Evolutionary conservation across 2,797 vertebrate genomes (phyloP).

Genomic region (Alectoris magna): DNA sequence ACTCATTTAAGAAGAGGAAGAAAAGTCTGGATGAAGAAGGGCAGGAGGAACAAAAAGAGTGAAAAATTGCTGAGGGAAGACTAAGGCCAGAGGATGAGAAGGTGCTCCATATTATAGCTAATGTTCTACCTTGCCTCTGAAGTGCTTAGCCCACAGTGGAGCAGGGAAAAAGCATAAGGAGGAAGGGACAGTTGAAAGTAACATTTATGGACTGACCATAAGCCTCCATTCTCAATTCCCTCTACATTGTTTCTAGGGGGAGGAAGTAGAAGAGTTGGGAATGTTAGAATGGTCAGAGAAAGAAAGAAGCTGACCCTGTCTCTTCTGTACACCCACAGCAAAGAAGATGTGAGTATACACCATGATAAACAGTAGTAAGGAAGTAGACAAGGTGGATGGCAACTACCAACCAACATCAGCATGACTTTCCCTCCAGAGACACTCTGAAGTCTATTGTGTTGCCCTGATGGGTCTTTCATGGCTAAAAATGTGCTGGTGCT

Average conservation of each 20-base stretch:
- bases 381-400: neutral
- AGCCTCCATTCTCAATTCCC: accelerated
- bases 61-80: neutral
- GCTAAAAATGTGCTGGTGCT: neutral
- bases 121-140: neutral
- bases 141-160: neutral
- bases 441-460: accelerated
- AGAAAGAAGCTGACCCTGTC: too few species aligned
- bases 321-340: too few species aligned
- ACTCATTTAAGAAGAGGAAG: neutral
- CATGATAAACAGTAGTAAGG: too few species aligned
- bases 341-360: too few species aligned
- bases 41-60: neutral
- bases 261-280: neutral
- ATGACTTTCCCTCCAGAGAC: neutral
- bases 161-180: neutral
- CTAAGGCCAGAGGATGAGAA: neutral
- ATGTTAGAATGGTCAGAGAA: neutral
- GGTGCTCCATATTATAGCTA: neutral
- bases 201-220: neutral
- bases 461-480: too few species aligned
- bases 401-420: neutral
- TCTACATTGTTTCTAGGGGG: neutral
- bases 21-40: neutral
- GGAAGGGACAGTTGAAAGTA: neutral